Conservation (phyloP, 2,888 invertebrate genomes). For the Oligia latruncula region DNA sequence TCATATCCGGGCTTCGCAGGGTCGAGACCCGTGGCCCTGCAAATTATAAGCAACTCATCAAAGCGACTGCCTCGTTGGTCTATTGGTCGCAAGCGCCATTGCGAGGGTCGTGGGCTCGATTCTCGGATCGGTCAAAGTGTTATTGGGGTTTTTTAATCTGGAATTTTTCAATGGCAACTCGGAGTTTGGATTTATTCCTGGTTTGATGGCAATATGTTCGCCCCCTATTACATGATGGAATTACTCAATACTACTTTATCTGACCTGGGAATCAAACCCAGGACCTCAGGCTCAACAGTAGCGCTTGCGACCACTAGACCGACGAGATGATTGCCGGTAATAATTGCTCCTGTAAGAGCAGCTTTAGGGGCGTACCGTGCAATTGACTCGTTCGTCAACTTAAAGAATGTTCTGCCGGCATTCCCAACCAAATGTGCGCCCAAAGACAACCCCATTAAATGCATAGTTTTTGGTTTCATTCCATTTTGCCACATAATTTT, state of each 20-base stretch:
- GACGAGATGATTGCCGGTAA: too few species aligned
- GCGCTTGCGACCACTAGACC: too few species aligned
- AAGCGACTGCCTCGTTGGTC: neutral
- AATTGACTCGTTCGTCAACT: neutral
- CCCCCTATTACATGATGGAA: too few species aligned
- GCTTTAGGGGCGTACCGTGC: neutral
- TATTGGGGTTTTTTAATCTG: too few species aligned
- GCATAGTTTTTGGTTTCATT: constrained; percentile 7
- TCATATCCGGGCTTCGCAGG: constrained; percentile 11
- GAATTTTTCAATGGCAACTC: too few species aligned
- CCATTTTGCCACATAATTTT: neutral
- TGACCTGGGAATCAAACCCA: too few species aligned
- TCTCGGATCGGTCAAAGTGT: too few species aligned
- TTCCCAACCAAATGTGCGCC: constrained; percentile 12
- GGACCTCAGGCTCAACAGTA: too few species aligned
- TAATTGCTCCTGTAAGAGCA: too few species aligned
- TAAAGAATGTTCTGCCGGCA: neutral
- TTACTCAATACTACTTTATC: too few species aligned
- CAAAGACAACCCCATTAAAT: constrained; percentile 7
- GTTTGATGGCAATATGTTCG: too few species aligned
- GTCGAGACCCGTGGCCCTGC: constrained; percentile 20
- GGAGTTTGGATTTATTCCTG: too few species aligned
- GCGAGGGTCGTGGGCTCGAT: neutral
- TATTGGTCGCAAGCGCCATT: neutral
- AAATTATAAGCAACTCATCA: constrained; percentile 7